Conservation (phyloP, 1,140 invertebrate genomes). For the Cyclargus thomasi region DNA sequence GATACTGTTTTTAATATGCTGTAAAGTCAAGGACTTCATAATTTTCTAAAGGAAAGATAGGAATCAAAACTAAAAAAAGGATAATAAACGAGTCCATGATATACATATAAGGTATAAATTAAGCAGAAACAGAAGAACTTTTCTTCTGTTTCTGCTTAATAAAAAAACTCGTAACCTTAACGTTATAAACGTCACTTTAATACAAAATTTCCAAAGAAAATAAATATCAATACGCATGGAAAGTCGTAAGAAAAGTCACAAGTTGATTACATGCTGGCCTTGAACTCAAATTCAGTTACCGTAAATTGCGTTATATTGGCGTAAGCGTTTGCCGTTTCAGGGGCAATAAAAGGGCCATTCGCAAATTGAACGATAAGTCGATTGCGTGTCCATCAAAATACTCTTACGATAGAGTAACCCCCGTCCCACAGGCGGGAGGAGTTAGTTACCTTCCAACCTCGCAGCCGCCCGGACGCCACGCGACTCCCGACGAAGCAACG, state of each 20-base stretch:
- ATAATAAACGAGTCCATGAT: too few relatives aligned
- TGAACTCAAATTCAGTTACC: not conserved
- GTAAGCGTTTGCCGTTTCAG: not conserved
- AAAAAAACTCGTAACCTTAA: too few relatives aligned
- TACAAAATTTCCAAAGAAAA: too few relatives aligned
- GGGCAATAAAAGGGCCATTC: constrained; percentile 27
- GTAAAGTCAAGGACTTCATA: too few relatives aligned
- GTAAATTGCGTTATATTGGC: not conserved
- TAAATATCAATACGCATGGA: too few relatives aligned
- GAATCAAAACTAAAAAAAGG: too few relatives aligned
- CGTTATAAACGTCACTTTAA: too few relatives aligned
- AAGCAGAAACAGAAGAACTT: too few relatives aligned
- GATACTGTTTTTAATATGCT: too few relatives aligned
- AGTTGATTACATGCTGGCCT: not conserved
- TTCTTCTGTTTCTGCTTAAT: too few relatives aligned
- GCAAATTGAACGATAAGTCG: constrained; percentile 27
- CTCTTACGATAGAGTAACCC: constrained; percentile 29
- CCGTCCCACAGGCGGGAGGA: constrained; percentile 37
- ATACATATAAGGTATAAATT: too few relatives aligned
- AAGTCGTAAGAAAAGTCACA: not conserved
- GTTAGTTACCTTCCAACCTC: constrained; percentile 38
- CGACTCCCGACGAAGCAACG: constrained; percentile 36
- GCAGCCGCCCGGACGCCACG: constrained; percentile 28
- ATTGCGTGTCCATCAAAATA: constrained; percentile 32
- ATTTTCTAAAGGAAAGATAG: too few relatives aligned